Base-by-base conservation (phyloP, 2,888 invertebrate genomes). In the Furcula furcula region DNA sequence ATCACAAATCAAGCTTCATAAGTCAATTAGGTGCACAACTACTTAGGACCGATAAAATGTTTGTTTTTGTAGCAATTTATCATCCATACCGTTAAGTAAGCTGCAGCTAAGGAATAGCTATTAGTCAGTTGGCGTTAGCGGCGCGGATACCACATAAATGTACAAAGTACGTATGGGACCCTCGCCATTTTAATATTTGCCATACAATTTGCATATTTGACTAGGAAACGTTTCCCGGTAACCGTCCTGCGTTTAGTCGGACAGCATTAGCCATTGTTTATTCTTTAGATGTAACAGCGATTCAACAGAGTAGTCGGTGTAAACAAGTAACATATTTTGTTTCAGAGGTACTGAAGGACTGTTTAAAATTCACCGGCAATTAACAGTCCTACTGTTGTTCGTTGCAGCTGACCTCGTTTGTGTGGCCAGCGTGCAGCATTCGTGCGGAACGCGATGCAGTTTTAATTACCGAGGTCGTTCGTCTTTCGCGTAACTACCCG, bases 121-220 rank as follows among this genome's bases (percentile, higher is more conserved):
- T 69, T 73, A 68, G 67, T 52, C 47, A 37, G 52, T 39, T 31
- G 55, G 39, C 49, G 55, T 57, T 61, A 60, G 67, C 72, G 67
- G 69, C 60, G 65, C 64, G 66, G 65, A 61, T 54, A 64, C 56
- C 59, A 68, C 70, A 70, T 63, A n/a, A n/a, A n/a, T n/a, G n/a
- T n/a, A 72, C 77, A 72, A 76, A 75, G 70, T 62, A n/a, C n/a
- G n/a, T n/a, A 53, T 47, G 66, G 63, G 69, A 76, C 76, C 64
- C 49, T 58, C 50, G 66, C 66, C 59, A 63, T 71, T 71, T 72
- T 71, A 69, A 72, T 87, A 76, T 87, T 87, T 87, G 74, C 64
- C 66, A 70, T 68, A 76, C 84, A 83, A 87, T 86, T 80, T 83
- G 72, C 76, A 59, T 78, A 70, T 85, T 85, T 84, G 72, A 53